These are phyloP conservation scores for Drosophila imparisetae DNA, from an alignment of 2,888 invertebrate species.

Conservation along the genomic window DNA sequence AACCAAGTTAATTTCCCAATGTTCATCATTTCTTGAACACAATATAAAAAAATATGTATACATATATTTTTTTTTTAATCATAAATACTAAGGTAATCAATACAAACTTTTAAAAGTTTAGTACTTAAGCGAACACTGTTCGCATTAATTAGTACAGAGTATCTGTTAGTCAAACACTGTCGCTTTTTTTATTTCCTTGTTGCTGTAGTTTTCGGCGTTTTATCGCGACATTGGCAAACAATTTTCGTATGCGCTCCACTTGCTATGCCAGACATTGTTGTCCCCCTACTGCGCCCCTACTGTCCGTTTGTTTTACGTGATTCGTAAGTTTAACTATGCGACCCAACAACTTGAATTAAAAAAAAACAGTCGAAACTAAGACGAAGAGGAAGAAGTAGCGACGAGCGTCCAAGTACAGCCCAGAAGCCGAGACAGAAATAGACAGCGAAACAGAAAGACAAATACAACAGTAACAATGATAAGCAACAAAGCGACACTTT, in stretches of 20 bases:
- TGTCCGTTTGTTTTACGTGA: constrained; percentile 59
- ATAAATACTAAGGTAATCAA: neutral
- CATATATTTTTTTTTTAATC: neutral
- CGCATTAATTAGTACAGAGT: constrained; percentile 2
- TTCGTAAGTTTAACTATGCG: constrained; percentile 70
- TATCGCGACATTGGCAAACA: constrained; percentile 79
- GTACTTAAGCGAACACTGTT: neutral
- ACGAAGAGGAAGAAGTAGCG: constrained; percentile 39
- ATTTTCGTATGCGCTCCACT: constrained; percentile 76
- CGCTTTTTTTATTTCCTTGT: neutral
- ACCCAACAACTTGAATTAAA: constrained; percentile 55
- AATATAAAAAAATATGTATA: neutral
- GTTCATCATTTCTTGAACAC: neutral
- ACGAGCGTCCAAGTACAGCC: constrained; percentile 17
- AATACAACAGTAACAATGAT: constrained; percentile 15
- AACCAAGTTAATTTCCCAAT: neutral
- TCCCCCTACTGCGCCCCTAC: neutral
- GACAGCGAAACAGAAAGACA: neutral
- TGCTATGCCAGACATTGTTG: constrained; percentile 58
- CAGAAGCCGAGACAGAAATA: constrained; percentile 1
- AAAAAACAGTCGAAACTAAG: constrained; percentile 34
- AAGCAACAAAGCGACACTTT: constrained; percentile 14
- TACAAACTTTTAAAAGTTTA: neutral
- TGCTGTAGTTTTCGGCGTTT: constrained; percentile 49
- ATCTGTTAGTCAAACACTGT: constrained; percentile 2